phyloP scores from a whole-genome alignment of 1,140 invertebrate genomes.

The Anagrus nilaparvatae region DNA sequence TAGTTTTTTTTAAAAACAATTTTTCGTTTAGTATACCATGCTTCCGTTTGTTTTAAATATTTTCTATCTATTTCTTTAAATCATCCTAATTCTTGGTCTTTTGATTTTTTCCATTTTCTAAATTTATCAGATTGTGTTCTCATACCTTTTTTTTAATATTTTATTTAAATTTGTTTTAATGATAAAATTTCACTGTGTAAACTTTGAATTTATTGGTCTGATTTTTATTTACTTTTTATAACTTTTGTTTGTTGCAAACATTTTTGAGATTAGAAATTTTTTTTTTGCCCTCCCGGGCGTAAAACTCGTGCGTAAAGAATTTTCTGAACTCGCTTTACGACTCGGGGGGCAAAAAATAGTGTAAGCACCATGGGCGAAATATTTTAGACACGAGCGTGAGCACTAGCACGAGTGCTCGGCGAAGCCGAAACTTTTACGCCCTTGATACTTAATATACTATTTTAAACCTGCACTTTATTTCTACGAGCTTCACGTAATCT shows the following conservation, averaged over 20 bases:
- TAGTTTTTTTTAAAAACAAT: slow-evolving; percentile 77
- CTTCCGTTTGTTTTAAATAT: slow-evolving; percentile 69
- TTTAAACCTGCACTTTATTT: slow-evolving; percentile 64
- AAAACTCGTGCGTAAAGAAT: no score
- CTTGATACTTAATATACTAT: no score
- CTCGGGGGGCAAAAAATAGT: no score
- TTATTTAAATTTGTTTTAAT: slow-evolving; percentile 75
- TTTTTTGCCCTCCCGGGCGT: no score
- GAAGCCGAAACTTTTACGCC: no score
- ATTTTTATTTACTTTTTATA: slow-evolving; percentile 72
- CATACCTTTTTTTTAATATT: slow-evolving; percentile 76
- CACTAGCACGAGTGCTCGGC: no score
- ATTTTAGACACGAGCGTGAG: no score
- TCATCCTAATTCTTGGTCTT: slow-evolving; percentile 69
- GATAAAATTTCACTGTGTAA: slow-evolving; percentile 64
- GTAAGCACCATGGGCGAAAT: no score
- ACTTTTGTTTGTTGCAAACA: slow-evolving; percentile 62
- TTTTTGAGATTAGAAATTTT: slow-evolving; percentile 67
- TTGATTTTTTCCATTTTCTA: slow-evolving; percentile 66
- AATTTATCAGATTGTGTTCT: slow-evolving; percentile 73
- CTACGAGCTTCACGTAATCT: slow-evolving; percentile 61
- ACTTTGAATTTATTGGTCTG: slow-evolving; percentile 64
- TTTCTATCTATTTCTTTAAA: slow-evolving; percentile 72
- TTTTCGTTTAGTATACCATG: slow-evolving; percentile 66
- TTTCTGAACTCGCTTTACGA: no score